A percentile compares a stretch with the other conserved stretches of the same genome.
Conservation (phyloP, 2,113 vertebrate genomes). For the Gadus chalcogrammus region DNA sequence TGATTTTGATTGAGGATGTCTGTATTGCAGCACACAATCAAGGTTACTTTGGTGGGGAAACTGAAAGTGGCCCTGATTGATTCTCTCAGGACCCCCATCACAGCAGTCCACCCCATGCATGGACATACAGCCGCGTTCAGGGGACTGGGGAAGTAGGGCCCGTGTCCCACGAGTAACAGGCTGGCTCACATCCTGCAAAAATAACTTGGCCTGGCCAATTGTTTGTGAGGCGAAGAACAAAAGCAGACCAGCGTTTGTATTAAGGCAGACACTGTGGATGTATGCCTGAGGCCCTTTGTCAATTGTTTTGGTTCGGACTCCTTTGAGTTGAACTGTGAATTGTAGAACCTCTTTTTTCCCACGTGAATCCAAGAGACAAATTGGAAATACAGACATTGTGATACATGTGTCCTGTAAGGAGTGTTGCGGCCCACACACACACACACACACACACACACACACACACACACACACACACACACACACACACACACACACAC, state of each 20-base stretch:
- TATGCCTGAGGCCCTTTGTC: conserved; percentile 19
- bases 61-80: too few species aligned
- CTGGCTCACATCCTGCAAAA: neutral
- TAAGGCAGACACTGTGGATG: conserved; percentile 21
- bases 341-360: conserved; percentile 24
- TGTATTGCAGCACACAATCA: too few species aligned
- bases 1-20: too few species aligned
- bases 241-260: conserved; percentile 8
- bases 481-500: conserved; percentile 4
- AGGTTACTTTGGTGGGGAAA: too few species aligned
- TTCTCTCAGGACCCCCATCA: too few species aligned
- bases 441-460: neutral
- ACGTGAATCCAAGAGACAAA: conserved; percentile 9
- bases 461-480: conserved; percentile 19
- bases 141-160: too few species aligned
- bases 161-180: neutral
- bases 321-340: conserved; percentile 9
- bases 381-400: neutral
- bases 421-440: too few species aligned
- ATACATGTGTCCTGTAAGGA: neutral
- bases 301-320: conserved; percentile 29
- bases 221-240: neutral
- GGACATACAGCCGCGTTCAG: too few species aligned
- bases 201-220: neutral
- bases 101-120: too few species aligned